Evolutionary conservation across 2,113 vertebrate genomes (phyloP).

Genomic region (Mystacornis crossleyi): DNA sequence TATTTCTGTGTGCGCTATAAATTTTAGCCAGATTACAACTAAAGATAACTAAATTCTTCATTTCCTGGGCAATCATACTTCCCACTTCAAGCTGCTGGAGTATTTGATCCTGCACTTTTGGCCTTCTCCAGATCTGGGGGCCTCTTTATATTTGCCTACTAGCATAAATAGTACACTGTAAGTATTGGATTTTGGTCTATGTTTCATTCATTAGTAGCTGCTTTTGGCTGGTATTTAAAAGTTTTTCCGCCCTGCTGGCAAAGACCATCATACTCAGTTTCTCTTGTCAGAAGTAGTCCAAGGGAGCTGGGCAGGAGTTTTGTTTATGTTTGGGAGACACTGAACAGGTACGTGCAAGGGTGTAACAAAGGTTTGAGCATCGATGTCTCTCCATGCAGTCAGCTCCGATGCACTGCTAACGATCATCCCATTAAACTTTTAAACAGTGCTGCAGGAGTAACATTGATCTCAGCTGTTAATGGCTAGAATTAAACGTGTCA

Average conservation of each 20-base stretch:
- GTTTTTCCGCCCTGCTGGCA: not conserved
- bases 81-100: not conserved
- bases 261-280: not conserved
- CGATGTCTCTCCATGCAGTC: not conserved
- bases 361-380: not conserved
- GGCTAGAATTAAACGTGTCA: not conserved
- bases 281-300: not conserved
- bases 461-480: slow-evolving; percentile 37
- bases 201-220: not conserved
- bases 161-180: not conserved
- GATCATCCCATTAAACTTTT: slow-evolving; percentile 61
- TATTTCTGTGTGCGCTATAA: not conserved
- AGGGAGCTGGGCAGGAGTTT: not conserved
- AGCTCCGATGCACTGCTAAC: not conserved
- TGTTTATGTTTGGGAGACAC: not conserved
- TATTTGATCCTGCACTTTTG: not conserved
- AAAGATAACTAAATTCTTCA: not conserved
- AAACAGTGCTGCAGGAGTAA: slow-evolving; percentile 21
- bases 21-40: not conserved
- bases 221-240: not conserved
- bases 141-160: not conserved
- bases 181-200: not conserved
- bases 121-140: not conserved
- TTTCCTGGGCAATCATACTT: not conserved
- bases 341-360: not conserved